These are phyloP conservation scores for Discoglossus pictus DNA, from an alignment of 2,797 vertebrate genomes.

Conservation along the genomic window DNA sequence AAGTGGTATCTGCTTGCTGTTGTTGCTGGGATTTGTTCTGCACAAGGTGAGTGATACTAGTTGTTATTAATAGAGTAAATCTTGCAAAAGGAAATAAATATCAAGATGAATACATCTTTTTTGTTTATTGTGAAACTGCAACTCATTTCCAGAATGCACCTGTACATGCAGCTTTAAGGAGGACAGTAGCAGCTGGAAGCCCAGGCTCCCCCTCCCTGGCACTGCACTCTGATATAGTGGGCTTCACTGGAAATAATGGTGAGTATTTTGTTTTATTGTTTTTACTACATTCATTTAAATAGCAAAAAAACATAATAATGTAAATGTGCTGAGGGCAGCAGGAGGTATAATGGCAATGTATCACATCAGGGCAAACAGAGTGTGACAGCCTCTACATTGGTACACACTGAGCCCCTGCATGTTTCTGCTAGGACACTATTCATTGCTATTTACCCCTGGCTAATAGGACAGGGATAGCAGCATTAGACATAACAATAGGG, in stretches of 20 bases:
- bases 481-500: too few species aligned
- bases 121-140: background rate
- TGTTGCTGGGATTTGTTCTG: slow-evolving; percentile 25
- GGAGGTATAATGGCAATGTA: background rate
- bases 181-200: slow-evolving; percentile 8
- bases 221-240: slow-evolving; percentile 4
- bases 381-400: too few species aligned
- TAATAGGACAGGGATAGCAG: too few species aligned
- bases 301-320: too few species aligned
- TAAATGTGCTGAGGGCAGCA: too few species aligned
- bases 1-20: slow-evolving; percentile 1
- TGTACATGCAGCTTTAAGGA: slow-evolving; percentile 47
- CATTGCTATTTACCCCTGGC: too few species aligned
- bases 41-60: slow-evolving; percentile 24
- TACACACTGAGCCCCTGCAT: too few species aligned
- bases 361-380: too few species aligned
- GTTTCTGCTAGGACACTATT: too few species aligned
- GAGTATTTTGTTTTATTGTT: slow-evolving; percentile 52
- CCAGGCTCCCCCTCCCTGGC: background rate
- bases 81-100: background rate
- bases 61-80: background rate
- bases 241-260: slow-evolving; percentile 50
- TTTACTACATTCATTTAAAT: too few species aligned
- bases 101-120: background rate
- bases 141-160: slow-evolving; percentile 49